Base-by-base conservation (phyloP, 2,113 vertebrate genomes). In the Cinclus mexicanus region DNA sequence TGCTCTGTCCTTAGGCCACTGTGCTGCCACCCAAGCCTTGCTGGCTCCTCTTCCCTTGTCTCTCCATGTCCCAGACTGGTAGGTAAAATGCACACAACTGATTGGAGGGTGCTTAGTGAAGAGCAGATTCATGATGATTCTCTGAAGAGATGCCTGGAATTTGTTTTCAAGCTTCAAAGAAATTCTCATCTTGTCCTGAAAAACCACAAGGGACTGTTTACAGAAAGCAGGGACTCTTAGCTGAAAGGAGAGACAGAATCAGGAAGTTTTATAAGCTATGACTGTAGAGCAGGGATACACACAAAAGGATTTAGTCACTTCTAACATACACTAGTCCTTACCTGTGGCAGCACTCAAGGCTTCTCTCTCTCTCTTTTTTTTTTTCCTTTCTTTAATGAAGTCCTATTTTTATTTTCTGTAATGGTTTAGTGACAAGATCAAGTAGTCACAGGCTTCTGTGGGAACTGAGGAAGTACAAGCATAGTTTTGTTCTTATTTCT, bases 131-230 rank as follows among this genome's bases (percentile, higher is more conserved):
- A 26, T 24, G 23, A 44, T 56, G 49, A 60, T 68, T 82, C 61
- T 80, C 83, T 60, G 44, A 92, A 89, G 79, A 90, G 69, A 64
- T 90, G 65, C 77, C 81, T 78, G 53, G 16, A 87, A 33, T 31
- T 0, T 60, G 16, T 93, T 89, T 90, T 65, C 53, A 80, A 64
- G 72, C 77, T 94, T 91, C 78, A 94, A 94, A 96, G 75, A 67
- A 67, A 41, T 87, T 86, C 49, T 70, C 63, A 44, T 90, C 77
- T 83, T 83, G 69, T 74, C 44, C 69, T 71, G 79, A 83, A 93
- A 96, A 93, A 26, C 47, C 88, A 50, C 92, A 75, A 20, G 69
- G 79, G 22, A 21, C 69, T 67, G 52, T 94, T 89, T 86, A 86
- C 71, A 92, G 83, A 78, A 89, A 84, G 60, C 83, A 89, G 26